Conservation (phyloP, 2,113 vertebrate species). For the Rhegmatorhina hoffmannsi region DNA sequence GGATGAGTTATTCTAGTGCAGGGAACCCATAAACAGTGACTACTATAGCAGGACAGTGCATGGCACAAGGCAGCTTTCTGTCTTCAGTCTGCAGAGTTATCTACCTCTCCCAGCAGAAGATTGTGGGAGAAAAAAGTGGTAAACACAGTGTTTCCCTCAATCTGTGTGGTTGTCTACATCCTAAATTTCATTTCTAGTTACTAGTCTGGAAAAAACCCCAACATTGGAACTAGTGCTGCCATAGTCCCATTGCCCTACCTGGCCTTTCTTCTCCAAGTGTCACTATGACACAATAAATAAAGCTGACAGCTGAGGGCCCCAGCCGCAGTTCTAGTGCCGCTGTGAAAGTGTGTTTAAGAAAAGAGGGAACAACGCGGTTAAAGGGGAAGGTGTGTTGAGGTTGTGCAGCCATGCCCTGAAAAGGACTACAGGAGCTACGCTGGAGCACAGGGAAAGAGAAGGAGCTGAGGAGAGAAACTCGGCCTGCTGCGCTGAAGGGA, state of each 20-base stretch:
- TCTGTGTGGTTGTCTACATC: background rate
- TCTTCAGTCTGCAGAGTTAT: background rate
- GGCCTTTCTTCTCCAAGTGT: background rate
- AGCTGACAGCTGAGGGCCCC: background rate
- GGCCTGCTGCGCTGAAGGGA: fast-evolving
- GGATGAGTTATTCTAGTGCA: background rate
- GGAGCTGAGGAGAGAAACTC: background rate
- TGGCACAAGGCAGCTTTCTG: background rate
- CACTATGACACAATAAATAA: background rate
- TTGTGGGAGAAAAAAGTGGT: background rate
- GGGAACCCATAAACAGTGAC: background rate
- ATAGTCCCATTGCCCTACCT: background rate
- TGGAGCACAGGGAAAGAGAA: background rate
- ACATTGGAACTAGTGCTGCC: background rate
- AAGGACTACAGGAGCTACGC: fast-evolving
- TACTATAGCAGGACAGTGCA: background rate
- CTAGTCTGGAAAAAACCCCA: background rate
- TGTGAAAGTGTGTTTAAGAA: background rate
- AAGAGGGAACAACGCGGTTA: fast-evolving
- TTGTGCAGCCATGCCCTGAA: fast-evolving
- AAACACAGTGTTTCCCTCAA: background rate
- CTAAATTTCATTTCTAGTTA: background rate
- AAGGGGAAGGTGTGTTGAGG: fast-evolving
- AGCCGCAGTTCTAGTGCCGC: fast-evolving
- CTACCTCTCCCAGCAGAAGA: background rate